Conservation (phyloP, 2,797 vertebrate genomes). For the Sylvia borin region DNA sequence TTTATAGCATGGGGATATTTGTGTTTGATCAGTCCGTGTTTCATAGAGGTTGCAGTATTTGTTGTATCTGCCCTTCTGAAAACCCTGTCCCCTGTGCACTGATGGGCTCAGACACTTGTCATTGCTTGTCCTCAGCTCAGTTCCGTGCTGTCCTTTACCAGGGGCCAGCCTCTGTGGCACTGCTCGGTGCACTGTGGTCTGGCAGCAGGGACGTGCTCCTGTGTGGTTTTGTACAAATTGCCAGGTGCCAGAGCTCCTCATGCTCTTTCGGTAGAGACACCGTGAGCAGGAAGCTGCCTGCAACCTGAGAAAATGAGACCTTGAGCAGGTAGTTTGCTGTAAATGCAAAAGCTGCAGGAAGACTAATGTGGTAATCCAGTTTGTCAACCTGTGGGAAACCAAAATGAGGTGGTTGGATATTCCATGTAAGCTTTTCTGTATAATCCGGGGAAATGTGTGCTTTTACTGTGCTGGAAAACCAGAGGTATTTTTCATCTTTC, state of each 20-base stretch:
- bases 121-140: not conserved
- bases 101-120: not conserved
- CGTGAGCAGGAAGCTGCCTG: not conserved
- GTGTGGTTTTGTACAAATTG: not conserved
- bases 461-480: not conserved
- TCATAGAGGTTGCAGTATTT: not conserved
- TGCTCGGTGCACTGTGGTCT: not conserved
- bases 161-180: not conserved
- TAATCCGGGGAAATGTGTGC: not conserved
- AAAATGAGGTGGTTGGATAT: not conserved
- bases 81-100: fast-evolving
- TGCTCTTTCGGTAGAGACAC: not conserved
- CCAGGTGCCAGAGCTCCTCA: not conserved
- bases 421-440: not conserved
- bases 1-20: not conserved
- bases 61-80: not conserved
- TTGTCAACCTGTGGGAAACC: not conserved
- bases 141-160: not conserved
- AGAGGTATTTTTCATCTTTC: not conserved
- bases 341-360: constrained; percentile 14
- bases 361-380: not conserved
- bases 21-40: not conserved
- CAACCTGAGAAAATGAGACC: not conserved
- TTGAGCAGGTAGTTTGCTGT: not conserved
- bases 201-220: not conserved